Base-by-base conservation (phyloP, 2,797 vertebrate genomes). In the Margarornis squamiger region DNA sequence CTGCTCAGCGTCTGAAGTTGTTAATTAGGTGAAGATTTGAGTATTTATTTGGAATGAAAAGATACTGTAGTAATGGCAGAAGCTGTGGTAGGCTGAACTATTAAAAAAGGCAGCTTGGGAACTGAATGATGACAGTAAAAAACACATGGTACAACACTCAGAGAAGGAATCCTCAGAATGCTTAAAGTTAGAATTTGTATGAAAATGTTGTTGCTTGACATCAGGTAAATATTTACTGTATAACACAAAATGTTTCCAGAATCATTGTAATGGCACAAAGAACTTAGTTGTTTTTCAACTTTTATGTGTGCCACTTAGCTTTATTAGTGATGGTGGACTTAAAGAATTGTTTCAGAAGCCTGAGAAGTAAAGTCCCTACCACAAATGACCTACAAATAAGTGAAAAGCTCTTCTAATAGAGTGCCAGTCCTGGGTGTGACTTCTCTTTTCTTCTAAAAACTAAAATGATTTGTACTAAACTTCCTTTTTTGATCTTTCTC, bases 401-500 rank as follows among this genome's bases (percentile, higher is more conserved):
- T 16, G 9, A 85, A 95, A 93, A 91, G 3, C 29, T 86, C 58
- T 4, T 9, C 70, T 95, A 86, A 34, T 26, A 86, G 57, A 79
- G 12, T 30, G 11, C 21, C 29, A 55, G 12, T 71, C 10, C 86
- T 91, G 39, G 45, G 23, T 38, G 20, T 45, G 38, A 66, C 41
- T 83, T 79, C 46, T 58, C 29, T 91, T 76, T 78, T 91, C 76
- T 81, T 96, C 85, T 92, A 88, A 86, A 95, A 91, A 36, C 26
- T 49, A 21, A 90, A 96, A 86, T 59, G 2, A 74, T 95, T 95
- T 92, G 77, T 79, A 87, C 29, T 12, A 59, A 95, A 93, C 22
- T 57, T 93, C 27, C 34, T 27, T 12, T 91, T 93, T 79, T 85
- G 43, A 95, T 97, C 96, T 96, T 86, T 90, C 71, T 45, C 12